A percentile compares a stretch with the other conserved stretches of the same genome.
Conservation (phyloP, 1,140 invertebrate genomes). For the Akabosia matsudoensis region DNA sequence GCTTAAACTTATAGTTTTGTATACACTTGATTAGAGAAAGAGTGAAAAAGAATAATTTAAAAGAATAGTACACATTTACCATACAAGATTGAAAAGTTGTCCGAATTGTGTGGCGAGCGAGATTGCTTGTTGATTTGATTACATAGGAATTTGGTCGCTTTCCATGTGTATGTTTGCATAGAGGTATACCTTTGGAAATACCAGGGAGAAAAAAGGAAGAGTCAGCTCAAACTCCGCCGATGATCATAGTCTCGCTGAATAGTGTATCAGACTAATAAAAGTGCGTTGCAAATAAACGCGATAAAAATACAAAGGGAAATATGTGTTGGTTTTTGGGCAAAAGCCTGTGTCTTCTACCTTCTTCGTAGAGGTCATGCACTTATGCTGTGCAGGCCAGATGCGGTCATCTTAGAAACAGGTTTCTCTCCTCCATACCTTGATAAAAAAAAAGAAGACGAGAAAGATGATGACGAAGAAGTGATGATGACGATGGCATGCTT, state of each 20-base stretch:
- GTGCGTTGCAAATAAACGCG: constrained; percentile 18
- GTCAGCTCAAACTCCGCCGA: too few species aligned
- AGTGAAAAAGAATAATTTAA: too few species aligned
- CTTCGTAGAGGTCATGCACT: constrained; percentile 48
- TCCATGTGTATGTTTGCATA: background rate
- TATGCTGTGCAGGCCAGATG: constrained; percentile 47
- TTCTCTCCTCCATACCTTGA: constrained; percentile 38
- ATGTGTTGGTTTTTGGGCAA: constrained; percentile 13
- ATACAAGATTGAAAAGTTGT: background rate
- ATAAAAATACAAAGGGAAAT: constrained; percentile 23
- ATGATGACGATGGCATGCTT: background rate
- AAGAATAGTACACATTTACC: background rate
- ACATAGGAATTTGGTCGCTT: background rate
- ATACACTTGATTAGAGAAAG: too few species aligned
- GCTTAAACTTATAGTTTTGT: too few species aligned
- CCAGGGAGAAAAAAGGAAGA: constrained; percentile 2
- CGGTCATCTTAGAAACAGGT: constrained; percentile 48
- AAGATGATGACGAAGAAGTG: constrained; percentile 14
- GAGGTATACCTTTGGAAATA: too few species aligned
- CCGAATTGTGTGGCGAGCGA: too few species aligned
- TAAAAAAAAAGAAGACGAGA: constrained; percentile 11
- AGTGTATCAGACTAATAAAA: constrained; percentile 1
- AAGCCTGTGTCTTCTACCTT: constrained; percentile 26
- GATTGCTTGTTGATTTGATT: background rate
- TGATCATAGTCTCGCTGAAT: too few species aligned